phyloP scores from a whole-genome alignment of 64 coral and sea anemone genomes.

The Acropora tenuis region DNA sequence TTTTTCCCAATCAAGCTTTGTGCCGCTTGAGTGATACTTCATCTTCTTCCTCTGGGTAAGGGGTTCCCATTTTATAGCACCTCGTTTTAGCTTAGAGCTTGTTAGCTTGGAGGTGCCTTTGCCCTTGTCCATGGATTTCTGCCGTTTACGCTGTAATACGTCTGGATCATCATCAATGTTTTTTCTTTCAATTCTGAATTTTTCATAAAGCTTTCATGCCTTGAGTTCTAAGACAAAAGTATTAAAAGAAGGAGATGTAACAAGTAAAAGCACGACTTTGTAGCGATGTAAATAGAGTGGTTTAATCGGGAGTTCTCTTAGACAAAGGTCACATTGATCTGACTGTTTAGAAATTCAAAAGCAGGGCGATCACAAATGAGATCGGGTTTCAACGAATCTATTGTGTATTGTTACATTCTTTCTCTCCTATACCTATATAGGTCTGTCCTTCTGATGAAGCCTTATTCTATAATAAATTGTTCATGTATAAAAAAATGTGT shows the following conservation, averaged over 20 bases:
- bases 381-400: neutral
- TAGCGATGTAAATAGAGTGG: too few species aligned
- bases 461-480: slow-evolving; percentile 9
- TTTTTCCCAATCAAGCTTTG: too few species aligned
- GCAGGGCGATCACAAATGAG: neutral
- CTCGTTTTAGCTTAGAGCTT: too few species aligned
- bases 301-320: too few species aligned
- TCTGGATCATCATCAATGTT: slow-evolving; percentile 12
- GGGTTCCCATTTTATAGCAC: too few species aligned
- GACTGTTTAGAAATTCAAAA: neutral
- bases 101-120: neutral
- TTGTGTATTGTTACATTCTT: neutral
- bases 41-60: too few species aligned
- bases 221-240: too few species aligned
- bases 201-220: too few species aligned
- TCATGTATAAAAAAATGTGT: neutral
- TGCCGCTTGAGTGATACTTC: too few species aligned
- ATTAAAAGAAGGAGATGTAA: too few species aligned
- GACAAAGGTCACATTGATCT: neutral
- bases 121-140: slow-evolving; percentile 6
- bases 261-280: too few species aligned
- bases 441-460: neutral
- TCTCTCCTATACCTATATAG: neutral
- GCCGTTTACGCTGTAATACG: neutral
- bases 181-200: neutral